Evolutionary conservation across 2,888 invertebrate genomes (phyloP), one percentile per base, ranked within the genome.

Genomic region (Andrena praecox): DNA sequence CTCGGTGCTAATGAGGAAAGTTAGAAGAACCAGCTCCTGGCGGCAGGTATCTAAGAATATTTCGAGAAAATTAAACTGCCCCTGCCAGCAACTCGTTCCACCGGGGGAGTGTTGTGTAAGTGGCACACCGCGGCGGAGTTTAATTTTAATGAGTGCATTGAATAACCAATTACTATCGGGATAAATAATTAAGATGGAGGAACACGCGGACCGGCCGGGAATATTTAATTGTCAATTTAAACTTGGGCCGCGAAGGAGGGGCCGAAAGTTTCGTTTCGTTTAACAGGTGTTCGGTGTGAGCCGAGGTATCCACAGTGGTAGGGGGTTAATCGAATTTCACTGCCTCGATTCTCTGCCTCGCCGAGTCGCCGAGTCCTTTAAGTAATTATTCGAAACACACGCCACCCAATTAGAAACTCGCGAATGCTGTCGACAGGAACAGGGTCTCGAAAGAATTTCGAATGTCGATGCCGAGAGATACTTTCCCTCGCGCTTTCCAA

Each of bases 1-100:
- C 64, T 42, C 60, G 63, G 48, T 54, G 74, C 56, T 88, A 85
- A 88, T 85, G 83, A 88, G 86, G 79, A 86, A 88, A 88, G 88
- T 88, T 88, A 66, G 66, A 69, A 74, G 62, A 63, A 60, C 70
- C 74, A 4, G 62, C 60, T 31, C 35, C 68, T 48, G 63, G 68
- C 20, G 56, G 56, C 77, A 69, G 74, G 63, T 77, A 82, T 81
- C 77, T 64, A 87, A 83, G 79, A 87, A 84, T 84, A 84, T 82
- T 78, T 87, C 77, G 82, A 77, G 78, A 76, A 84, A 87, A 82
- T 87, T 87, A 87, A 87, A 80, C 73, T 74, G 50, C 60, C 70
- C 24, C 52, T 66, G 74, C 29, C 42, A 50, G 35, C 27, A 66
- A 35, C 76, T 50, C 64, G 42, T 62, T 27, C 52, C 63, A 27